A percentile compares a stretch with the other conserved stretches of the same genome.
Conservation (phyloP, 1,140 invertebrate species). For the Eupristina koningsbergeri region DNA sequence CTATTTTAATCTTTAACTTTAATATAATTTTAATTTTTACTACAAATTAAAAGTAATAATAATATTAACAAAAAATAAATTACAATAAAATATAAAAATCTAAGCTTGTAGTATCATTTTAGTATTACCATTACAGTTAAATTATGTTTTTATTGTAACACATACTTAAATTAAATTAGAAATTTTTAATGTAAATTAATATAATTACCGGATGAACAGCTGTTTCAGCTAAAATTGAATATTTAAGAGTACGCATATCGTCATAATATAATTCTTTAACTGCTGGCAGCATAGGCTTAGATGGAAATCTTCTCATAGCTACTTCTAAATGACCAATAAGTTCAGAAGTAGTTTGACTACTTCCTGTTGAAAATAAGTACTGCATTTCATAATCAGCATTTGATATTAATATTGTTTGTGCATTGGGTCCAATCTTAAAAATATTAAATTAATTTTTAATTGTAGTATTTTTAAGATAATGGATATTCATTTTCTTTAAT, state of each 20-base stretch:
- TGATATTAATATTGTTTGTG: slow-evolving; percentile 81
- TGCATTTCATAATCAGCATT: slow-evolving; percentile 81
- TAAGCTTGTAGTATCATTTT: too few species aligned
- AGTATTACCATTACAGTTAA: too few species aligned
- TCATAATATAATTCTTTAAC: slow-evolving; percentile 77
- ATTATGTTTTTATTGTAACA: too few species aligned
- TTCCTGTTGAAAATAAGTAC: slow-evolving; percentile 80
- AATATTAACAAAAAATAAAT: too few species aligned
- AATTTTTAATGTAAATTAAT: slow-evolving; percentile 1
- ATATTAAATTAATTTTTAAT: slow-evolving; percentile 18
- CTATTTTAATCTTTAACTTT: too few species aligned
- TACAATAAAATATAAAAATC: too few species aligned
- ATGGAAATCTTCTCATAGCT: slow-evolving; percentile 76
- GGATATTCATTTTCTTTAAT: too few species aligned
- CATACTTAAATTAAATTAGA: too few species aligned
- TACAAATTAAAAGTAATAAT: too few species aligned
- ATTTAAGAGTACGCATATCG: slow-evolving; percentile 75
- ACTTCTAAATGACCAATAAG: slow-evolving; percentile 78
- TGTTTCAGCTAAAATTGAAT: slow-evolving; percentile 76
- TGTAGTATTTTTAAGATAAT: too few species aligned
- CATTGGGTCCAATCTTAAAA: slow-evolving; percentile 78
- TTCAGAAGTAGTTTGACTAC: slow-evolving; percentile 78
- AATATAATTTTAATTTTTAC: too few species aligned
- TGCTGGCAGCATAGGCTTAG: slow-evolving; percentile 75
- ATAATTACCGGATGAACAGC: slow-evolving; percentile 73